Conservation (phyloP, 2,888 invertebrate genomes). For the Ormyrus thymus region DNA sequence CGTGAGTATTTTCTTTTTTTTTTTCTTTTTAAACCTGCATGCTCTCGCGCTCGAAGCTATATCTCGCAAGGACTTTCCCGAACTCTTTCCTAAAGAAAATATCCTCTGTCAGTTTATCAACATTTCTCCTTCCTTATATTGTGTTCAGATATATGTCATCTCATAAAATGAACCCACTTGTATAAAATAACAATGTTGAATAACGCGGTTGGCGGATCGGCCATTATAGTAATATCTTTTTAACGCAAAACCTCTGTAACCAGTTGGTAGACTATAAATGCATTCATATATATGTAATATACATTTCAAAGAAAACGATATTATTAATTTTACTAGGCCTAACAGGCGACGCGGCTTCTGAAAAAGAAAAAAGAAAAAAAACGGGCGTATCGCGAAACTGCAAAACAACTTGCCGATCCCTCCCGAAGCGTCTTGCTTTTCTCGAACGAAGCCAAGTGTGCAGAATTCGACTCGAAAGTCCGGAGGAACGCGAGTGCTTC, state of each 20-base stretch:
- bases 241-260: constrained; percentile 56
- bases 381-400: constrained; percentile 16
- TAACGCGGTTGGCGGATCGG: constrained; percentile 56
- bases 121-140: constrained; percentile 21
- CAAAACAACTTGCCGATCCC: background rate
- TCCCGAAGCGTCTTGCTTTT: no score
- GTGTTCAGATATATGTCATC: constrained; percentile 13
- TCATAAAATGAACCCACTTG: constrained; percentile 37
- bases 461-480: no score
- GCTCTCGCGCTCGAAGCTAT: background rate
- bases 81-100: constrained; percentile 39
- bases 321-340: constrained; percentile 71
- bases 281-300: constrained; percentile 65
- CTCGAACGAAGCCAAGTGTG: no score
- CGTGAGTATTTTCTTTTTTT: constrained; percentile 20
- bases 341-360: constrained; percentile 70
- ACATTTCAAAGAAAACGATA: constrained; percentile 63
- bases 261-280: constrained; percentile 69
- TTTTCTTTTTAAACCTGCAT: background rate
- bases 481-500: no score
- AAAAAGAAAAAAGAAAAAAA: background rate
- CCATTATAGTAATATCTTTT: constrained; percentile 53
- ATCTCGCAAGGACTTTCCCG: constrained; percentile 2
- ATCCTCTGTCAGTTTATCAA: constrained; percentile 27
- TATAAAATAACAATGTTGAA: constrained; percentile 46